phyloP scores from a whole-genome alignment of 2,888 invertebrate genomes.

The Euzophera pinguis region DNA sequence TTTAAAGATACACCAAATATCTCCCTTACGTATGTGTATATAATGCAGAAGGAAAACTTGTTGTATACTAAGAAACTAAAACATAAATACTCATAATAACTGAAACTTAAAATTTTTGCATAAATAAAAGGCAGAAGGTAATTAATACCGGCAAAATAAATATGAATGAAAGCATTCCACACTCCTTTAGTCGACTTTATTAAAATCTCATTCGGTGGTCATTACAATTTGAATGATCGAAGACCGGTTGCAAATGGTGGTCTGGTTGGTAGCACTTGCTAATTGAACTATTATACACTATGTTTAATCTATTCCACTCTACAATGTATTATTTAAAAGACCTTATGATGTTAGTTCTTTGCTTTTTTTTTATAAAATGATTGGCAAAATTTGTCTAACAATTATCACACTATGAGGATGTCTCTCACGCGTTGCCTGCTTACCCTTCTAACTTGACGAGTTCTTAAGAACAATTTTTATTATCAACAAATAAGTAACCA shows the following conservation, averaged over 20 bases:
- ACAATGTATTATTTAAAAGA: not conserved
- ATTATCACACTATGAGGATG: too few species aligned
- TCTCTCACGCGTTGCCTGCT: too few species aligned
- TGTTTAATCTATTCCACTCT: not conserved
- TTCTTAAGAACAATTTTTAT: too few species aligned
- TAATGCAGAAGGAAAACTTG: too few species aligned
- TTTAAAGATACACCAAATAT: too few species aligned
- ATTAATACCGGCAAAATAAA: not conserved
- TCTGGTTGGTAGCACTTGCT: not conserved
- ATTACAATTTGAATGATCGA: not conserved
- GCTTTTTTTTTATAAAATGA: not conserved
- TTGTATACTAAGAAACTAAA: too few species aligned
- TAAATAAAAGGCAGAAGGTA: not conserved
- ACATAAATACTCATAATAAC: too few species aligned
- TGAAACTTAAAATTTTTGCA: too few species aligned
- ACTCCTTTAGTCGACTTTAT: slow-evolving; percentile 1
- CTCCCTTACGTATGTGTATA: too few species aligned
- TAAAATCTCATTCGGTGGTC: not conserved
- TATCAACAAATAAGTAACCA: too few species aligned
- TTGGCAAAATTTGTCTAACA: too few species aligned
- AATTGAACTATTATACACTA: not conserved
- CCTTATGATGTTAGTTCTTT: not conserved
- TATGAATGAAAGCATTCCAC: not conserved
- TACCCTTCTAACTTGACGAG: too few species aligned
- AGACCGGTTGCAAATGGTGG: slow-evolving; percentile 8